phyloP scores from a whole-genome alignment of 2,797 vertebrate genomes.

The Tachyglossus aculeatus region DNA sequence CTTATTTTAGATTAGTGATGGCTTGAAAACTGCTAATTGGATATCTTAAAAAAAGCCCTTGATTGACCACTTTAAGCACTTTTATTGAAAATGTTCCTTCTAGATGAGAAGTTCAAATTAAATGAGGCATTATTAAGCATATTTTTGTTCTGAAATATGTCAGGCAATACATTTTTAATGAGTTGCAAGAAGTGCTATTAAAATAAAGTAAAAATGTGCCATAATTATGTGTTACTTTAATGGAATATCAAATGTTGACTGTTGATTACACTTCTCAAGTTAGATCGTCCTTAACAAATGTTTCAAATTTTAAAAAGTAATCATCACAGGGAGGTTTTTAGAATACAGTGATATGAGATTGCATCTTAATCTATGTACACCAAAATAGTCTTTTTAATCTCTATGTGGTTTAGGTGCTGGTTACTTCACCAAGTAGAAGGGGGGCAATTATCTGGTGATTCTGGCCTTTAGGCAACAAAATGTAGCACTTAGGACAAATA shows the following conservation, averaged over 20 bases:
- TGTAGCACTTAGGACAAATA: too few relatives aligned
- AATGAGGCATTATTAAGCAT: neutral
- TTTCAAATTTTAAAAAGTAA: too few relatives aligned
- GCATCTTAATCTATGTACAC: too few relatives aligned
- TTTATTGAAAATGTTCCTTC: slow-evolving; percentile 15
- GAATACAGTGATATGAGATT: too few relatives aligned
- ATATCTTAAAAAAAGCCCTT: slow-evolving; percentile 13
- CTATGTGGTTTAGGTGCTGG: too few relatives aligned
- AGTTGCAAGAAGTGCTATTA: slow-evolving; percentile 13
- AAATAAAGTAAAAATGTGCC: slow-evolving; percentile 11
- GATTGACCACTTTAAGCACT: neutral
- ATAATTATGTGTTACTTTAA: neutral
- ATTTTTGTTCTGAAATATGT: slow-evolving; percentile 26
- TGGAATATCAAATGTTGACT: neutral
- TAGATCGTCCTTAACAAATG: too few relatives aligned
- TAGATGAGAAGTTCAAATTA: slow-evolving; percentile 25
- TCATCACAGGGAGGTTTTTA: too few relatives aligned
- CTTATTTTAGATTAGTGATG: slow-evolving; percentile 14
- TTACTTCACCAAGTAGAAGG: too few relatives aligned
- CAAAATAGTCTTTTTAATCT: too few relatives aligned
- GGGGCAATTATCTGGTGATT: too few relatives aligned
- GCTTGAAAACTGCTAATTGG: slow-evolving; percentile 40
- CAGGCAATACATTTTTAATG: neutral
- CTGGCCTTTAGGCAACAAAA: too few relatives aligned
- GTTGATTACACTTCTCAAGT: neutral